These are phyloP conservation scores for Hippolais icterina DNA, from an alignment of 2,113 vertebrate genomes.

Conservation along the genomic window DNA sequence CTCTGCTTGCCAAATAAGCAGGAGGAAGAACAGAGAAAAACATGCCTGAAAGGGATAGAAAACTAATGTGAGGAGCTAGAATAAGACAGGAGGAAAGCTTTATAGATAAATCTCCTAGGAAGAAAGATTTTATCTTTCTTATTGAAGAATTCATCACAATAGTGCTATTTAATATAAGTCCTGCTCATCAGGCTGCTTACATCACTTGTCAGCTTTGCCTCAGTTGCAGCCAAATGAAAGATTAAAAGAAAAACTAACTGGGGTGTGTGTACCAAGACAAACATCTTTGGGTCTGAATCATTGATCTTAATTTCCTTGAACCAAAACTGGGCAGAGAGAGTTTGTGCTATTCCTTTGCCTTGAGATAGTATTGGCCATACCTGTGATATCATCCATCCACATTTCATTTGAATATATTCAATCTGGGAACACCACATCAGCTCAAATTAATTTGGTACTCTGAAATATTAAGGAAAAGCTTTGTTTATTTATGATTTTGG, in stretches of 20 bases:
- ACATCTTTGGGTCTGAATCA: background rate
- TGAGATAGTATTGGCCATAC: background rate
- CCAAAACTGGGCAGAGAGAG: background rate
- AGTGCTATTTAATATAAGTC: conserved; percentile 33
- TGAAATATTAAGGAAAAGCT: background rate
- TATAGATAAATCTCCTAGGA: background rate
- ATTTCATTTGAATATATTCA: background rate
- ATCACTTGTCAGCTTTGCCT: conserved; percentile 31
- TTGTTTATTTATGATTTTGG: background rate
- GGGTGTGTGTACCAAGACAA: background rate
- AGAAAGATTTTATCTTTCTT: conserved; percentile 50
- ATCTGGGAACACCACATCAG: background rate
- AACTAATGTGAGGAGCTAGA: background rate
- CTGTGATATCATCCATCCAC: background rate
- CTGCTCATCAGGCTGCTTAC: conserved; percentile 9
- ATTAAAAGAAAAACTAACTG: background rate
- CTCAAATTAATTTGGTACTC: background rate
- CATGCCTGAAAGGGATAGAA: background rate
- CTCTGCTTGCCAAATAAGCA: background rate
- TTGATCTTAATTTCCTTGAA: background rate
- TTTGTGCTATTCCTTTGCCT: background rate
- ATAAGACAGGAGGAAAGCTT: background rate
- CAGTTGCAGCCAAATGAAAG: background rate
- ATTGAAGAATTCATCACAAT: conserved; percentile 49
- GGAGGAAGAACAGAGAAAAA: background rate